Base-by-base conservation (phyloP, 1,140 invertebrate genomes). In the Trichogramma pretiosum region DNA sequence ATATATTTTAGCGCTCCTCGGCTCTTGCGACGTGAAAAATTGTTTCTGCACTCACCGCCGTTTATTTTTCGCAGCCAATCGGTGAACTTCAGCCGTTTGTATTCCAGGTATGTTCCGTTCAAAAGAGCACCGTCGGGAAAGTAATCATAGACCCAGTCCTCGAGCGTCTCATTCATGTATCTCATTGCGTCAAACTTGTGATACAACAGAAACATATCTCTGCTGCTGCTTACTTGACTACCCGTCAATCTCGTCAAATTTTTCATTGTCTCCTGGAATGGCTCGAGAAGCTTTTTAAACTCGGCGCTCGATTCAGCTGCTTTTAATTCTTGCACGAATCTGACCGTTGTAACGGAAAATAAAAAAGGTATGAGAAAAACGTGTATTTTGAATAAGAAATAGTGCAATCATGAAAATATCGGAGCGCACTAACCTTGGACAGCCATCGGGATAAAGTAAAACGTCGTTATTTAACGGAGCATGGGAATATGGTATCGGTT, bases 1-100 rank as follows among this genome's bases (percentile, higher is more conserved):
- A 28, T 28, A 28, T 28, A n/a, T n/a, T n/a, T n/a, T n/a, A 28
- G 24, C 24, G 11, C 11, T 28, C 24, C 24, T 28, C n/a, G n/a
- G n/a, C n/a, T n/a, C n/a, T n/a, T n/a, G n/a, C n/a, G n/a, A n/a
- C n/a, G n/a, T n/a, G n/a, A n/a, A n/a, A n/a, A n/a, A n/a, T n/a
- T n/a, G n/a, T n/a, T 18, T 33, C 23, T 23, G 5, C 1, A 21
- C 35, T 56, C 59, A 74, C 73, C 74, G 60, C 67, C 60, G 21
- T 68, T 60, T 13, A 75, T 17, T 57, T 56, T 62, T 51, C 62
- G 70, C 37, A 74, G 49, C 53, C 72, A 69, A 14, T 59, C 53
- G n/a, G 56, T 73, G 36, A 65, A 65, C 48, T 63, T 72, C 55
- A 74, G 60, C 23, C 59, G 33, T 0, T 63, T 57, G 42, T 74